Percentiles rank a stretch among this genome's conserved stretches.
These are phyloP conservation scores for Prenolepis imparis DNA, from an alignment of 2,888 invertebrate species.

Conservation along the genomic window DNA sequence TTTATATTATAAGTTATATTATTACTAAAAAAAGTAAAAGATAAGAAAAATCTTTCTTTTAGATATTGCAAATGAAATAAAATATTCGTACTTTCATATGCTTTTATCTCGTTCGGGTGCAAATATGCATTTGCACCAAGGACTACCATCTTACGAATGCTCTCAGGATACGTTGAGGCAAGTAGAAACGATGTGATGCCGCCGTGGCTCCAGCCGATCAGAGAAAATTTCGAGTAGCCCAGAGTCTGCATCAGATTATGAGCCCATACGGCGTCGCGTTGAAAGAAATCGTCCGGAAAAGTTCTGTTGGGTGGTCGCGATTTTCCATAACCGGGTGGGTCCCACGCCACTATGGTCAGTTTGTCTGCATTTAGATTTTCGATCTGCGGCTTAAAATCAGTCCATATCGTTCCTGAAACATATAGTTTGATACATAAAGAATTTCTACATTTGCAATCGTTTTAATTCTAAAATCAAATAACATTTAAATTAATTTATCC, in stretches of 20 bases:
- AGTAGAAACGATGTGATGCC: slow-evolving; percentile 92
- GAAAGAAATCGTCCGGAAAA: slow-evolving; percentile 91
- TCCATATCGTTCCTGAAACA: slow-evolving; percentile 90
- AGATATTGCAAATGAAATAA: neutral
- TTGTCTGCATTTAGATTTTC: slow-evolving; percentile 89
- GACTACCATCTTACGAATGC: slow-evolving; percentile 91
- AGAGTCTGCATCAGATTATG: slow-evolving; percentile 91
- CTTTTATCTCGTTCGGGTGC: slow-evolving; percentile 89
- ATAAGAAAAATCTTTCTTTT: neutral
- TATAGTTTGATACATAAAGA: neutral
- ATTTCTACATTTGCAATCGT: neutral
- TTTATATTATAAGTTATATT: neutral
- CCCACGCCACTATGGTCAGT: slow-evolving; percentile 92
- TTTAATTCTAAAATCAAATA: neutral
- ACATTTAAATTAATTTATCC: neutral
- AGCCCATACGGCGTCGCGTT: slow-evolving; percentile 92
- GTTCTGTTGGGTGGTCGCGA: slow-evolving; percentile 92
- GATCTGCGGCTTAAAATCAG: slow-evolving; percentile 93
- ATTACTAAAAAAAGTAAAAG: neutral
- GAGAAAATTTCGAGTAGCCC: slow-evolving; percentile 90
- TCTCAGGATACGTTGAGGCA: slow-evolving; percentile 90
- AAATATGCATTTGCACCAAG: slow-evolving; percentile 94
- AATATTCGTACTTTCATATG: slow-evolving; percentile 88
- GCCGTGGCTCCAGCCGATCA: slow-evolving; percentile 97
- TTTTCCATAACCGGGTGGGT: slow-evolving; percentile 95